A percentile compares a stretch with the other conserved stretches of the same genome.
Conservation (phyloP, 92 coral and sea anemone species). For the Ricordea florida region DNA sequence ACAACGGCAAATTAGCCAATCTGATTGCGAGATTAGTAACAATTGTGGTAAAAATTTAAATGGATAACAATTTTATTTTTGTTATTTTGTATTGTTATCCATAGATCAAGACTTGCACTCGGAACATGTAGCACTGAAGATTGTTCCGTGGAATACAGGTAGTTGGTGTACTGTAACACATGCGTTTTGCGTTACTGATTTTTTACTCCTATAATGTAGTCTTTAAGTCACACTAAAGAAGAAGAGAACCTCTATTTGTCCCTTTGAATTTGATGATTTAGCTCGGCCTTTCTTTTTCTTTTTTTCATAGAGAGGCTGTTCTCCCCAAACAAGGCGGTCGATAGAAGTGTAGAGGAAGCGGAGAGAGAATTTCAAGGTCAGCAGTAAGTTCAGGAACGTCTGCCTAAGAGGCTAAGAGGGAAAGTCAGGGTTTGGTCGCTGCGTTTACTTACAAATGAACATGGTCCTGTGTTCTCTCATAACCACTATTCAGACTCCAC, state of each 20-base stretch:
- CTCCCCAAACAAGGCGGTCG: slow-evolving; percentile 17
- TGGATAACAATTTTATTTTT: not conserved
- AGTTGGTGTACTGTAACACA: too few relatives aligned
- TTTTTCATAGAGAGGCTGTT: slow-evolving; percentile 48
- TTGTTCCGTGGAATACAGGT: slow-evolving; percentile 67
- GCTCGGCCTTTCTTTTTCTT: not conserved
- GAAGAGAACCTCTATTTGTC: too few relatives aligned
- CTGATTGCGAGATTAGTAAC: not conserved
- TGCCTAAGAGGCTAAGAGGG: too few relatives aligned
- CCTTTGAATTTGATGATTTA: too few relatives aligned
- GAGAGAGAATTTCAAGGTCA: slow-evolving; percentile 73
- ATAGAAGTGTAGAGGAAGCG: slow-evolving; percentile 75
- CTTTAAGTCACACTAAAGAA: too few relatives aligned
- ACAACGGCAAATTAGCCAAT: too few relatives aligned
- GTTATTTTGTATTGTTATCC: not conserved
- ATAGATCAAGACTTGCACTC: slow-evolving; percentile 33
- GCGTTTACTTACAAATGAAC: too few relatives aligned
- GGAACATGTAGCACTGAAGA: slow-evolving; percentile 65
- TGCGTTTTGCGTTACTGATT: too few relatives aligned
- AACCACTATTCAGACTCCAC: too few relatives aligned
- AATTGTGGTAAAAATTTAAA: not conserved
- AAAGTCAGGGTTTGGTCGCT: too few relatives aligned
- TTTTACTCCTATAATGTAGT: too few relatives aligned
- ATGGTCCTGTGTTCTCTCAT: too few relatives aligned
- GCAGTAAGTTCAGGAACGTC: not conserved